phyloP scores from a whole-genome alignment of 92 coral and sea anemone genomes.

The Plumapathes pennacea region DNA sequence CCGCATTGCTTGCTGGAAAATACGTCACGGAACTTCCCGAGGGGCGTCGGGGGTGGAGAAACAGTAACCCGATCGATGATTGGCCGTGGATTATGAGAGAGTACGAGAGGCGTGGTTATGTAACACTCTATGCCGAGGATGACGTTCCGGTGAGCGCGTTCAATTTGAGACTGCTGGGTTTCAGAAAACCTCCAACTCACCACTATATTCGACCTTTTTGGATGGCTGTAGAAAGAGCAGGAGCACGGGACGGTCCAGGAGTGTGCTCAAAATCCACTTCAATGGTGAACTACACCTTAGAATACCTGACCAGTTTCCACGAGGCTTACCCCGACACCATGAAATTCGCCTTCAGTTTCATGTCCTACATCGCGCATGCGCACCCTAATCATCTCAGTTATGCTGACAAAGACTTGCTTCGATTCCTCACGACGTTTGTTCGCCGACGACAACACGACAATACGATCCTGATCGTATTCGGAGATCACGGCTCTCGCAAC shows the following conservation, averaged over 20 bases:
- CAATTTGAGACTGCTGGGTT: conserved; percentile 75
- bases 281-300: conserved; percentile 79
- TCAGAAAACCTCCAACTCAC: conserved; percentile 54
- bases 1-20: conserved; percentile 86
- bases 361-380: conserved; percentile 72
- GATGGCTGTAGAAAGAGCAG: conserved; percentile 58
- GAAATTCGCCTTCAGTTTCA: conserved; percentile 74
- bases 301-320: conserved; percentile 66
- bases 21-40: conserved; percentile 70
- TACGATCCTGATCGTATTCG: conserved; percentile 66
- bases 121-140: conserved; percentile 74
- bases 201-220: conserved; percentile 88
- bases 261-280: conserved; percentile 70
- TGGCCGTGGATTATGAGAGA: conserved; percentile 95
- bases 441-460: conserved; percentile 58
- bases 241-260: conserved; percentile 75
- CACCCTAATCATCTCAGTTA: conserved; percentile 73
- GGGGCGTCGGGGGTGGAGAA: conserved; percentile 61
- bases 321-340: conserved; percentile 70
- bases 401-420: conserved; percentile 67
- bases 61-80: conserved; percentile 62
- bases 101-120: conserved; percentile 71
- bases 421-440: conserved; percentile 54
- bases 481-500: conserved; percentile 93
- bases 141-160: conserved; percentile 74